Evolutionary conservation across 2,888 invertebrate genomes (phyloP).

Genomic region (Nasonia oneida): DNA sequence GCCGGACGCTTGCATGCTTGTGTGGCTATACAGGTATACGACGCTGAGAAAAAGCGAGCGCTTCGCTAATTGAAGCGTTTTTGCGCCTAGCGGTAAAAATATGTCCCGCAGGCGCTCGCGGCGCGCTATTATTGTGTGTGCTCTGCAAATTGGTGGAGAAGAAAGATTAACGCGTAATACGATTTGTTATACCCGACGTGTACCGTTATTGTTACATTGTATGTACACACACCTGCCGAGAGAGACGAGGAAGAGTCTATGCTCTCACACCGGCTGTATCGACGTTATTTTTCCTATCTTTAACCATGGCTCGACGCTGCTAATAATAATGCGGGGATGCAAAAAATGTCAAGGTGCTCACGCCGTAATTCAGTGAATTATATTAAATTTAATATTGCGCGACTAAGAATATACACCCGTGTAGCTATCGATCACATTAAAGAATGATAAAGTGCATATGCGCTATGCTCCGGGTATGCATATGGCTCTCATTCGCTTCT

Average conservation of each 20-base stretch:
- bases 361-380: neutral
- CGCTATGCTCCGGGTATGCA: neutral
- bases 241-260: neutral
- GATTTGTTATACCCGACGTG: too few relatives aligned
- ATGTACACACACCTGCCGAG: neutral
- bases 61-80: slow-evolving; percentile 19
- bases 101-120: neutral
- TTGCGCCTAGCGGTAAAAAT: neutral
- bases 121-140: neutral
- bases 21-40: neutral
- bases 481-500: neutral
- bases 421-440: neutral
- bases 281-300: neutral
- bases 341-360: slow-evolving; percentile 6
- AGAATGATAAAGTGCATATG: neutral
- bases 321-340: neutral
- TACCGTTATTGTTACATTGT: neutral
- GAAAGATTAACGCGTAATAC: too few relatives aligned
- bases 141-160: neutral
- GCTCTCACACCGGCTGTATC: neutral
- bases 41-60: neutral
- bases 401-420: neutral
- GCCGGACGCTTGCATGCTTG: neutral
- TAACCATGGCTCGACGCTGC: neutral
- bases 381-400: neutral